phyloP scores from a whole-genome alignment of 2,888 invertebrate genomes.

The Pachycephus smyrnensis region DNA sequence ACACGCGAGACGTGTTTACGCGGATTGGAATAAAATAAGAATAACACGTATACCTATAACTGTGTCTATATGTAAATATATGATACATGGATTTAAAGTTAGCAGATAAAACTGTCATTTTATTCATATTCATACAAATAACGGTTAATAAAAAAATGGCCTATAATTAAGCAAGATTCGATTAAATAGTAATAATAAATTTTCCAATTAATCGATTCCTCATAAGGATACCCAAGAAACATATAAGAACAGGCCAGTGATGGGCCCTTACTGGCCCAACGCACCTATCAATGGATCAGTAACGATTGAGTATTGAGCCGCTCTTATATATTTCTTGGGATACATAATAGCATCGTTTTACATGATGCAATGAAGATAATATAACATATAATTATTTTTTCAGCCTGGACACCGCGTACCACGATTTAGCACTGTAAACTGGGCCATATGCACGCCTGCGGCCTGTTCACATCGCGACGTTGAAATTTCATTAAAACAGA shows the following conservation, averaged over 20 bases:
- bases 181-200: neutral
- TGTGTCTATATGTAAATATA: neutral
- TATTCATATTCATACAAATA: neutral
- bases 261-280: neutral
- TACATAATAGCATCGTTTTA: neutral
- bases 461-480: conserved; percentile 73
- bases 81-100: neutral
- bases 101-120: neutral
- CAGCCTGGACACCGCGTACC: conserved; percentile 80
- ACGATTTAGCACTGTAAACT: conserved; percentile 75
- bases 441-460: conserved; percentile 78
- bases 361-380: neutral
- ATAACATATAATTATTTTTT: conserved; percentile 33
- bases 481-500: conserved; percentile 70
- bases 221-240: neutral
- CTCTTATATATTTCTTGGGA: neutral
- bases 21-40: neutral
- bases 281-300: neutral
- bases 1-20: neutral
- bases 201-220: neutral
- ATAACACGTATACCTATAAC: neutral
- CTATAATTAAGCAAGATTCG: neutral
- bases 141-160: neutral
- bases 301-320: neutral
- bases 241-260: neutral